A percentile compares a stretch with the other conserved stretches of the same genome.
These are phyloP conservation scores for Hydrochoerus hydrochaeris DNA, from an alignment of 2,113 vertebrate species.

Conservation along the genomic window DNA sequence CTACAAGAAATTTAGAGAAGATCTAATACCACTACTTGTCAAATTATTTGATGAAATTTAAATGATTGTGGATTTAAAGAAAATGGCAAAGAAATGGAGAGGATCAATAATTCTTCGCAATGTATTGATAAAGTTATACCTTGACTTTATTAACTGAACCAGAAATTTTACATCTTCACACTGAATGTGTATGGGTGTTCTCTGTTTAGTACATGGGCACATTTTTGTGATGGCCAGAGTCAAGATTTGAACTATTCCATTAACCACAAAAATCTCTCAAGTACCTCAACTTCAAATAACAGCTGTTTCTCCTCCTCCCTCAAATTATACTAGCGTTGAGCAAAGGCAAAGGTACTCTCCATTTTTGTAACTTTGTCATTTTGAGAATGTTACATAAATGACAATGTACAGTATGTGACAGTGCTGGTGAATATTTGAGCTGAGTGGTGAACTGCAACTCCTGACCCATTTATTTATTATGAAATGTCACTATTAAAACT, in stretches of 20 bases:
- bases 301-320: neutral
- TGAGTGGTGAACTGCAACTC: neutral
- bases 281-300: rapidly evolving
- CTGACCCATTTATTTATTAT: neutral
- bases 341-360: neutral
- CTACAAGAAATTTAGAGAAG: too few species aligned
- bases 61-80: neutral
- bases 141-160: too few species aligned
- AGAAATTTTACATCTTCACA: neutral
- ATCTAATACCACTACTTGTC: too few species aligned
- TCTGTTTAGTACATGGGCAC: neutral
- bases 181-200: neutral
- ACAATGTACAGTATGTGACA: neutral
- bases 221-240: neutral
- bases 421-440: neutral
- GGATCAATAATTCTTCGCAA: neutral
- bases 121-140: neutral
- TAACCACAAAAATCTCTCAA: too few species aligned
- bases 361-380: neutral
- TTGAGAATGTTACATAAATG: neutral
- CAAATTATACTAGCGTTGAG: rapidly evolving
- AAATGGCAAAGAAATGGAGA: neutral
- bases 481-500: neutral
- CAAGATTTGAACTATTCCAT: neutral
- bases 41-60: too few species aligned